Evolutionary conservation across 2,113 vertebrate genomes (phyloP), one percentile per base, ranked within the genome.

Genomic region (Cyprinus carpio): DNA sequence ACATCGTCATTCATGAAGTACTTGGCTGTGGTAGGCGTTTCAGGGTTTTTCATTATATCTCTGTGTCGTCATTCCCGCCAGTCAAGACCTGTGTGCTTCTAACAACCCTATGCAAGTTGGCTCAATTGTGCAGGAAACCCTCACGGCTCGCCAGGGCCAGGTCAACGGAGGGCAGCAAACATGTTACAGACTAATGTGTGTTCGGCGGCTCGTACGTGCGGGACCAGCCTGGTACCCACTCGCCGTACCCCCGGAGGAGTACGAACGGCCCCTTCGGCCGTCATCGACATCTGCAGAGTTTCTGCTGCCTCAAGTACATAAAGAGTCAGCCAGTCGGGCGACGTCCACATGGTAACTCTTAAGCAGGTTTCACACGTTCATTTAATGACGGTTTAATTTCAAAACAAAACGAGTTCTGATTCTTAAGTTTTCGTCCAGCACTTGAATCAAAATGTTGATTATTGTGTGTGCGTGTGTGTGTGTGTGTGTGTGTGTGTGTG

Each of bases 241-340:
- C 98, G 2, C 98, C 98, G 0, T 99, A 99, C 89, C 98, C 98
- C 0, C n/a, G n/a, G 98, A 99, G 89, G 98, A 99, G 86, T 99
- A 99, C 27, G 98, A n/a, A n/a, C n/a, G n/a, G n/a, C 97, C 1
- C 96, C 2, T 93, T 99, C 85, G 98, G 98, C 0, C 95, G 97
- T n/a, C 97, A n/a, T 99, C 84, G 99, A 98, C 92, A 99, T 99
- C 97, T 99, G 98, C 60, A n/a, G 98, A 99, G 91, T 99, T 99
- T n/a, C n/a, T n/a, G n/a, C 95, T 99, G 98, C 86, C 96, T 99
- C 71, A 99, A 99, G 75, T 99, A 99, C 46, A 99, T 99, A 97
- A 99, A 99, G 94, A 99, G 98, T 90, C 97, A 99, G 91, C 96
- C 12, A 99, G 99, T 77, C 96, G 99, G 31, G n/a, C 94, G 97